These are phyloP conservation scores for Puma concolor DNA, from an alignment of 2,113 vertebrate genomes.

Conservation along the genomic window DNA sequence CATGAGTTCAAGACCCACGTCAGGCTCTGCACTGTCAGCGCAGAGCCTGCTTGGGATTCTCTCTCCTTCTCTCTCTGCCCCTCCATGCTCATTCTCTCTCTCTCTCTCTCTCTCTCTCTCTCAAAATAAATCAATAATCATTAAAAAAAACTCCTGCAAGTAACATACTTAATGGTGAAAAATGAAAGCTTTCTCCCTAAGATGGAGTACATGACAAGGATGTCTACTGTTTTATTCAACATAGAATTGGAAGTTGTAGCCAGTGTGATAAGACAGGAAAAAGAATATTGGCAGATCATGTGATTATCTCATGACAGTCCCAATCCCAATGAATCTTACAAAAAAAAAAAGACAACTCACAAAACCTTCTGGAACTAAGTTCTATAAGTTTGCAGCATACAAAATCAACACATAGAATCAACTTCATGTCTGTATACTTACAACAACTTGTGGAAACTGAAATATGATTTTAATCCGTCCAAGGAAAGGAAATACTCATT, in stretches of 20 bases:
- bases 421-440: background rate
- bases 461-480: background rate
- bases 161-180: background rate
- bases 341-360: background rate
- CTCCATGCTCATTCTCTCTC: too few species aligned
- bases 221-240: background rate
- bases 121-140: too few species aligned
- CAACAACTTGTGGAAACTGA: background rate
- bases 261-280: too few species aligned
- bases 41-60: too few species aligned
- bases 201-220: background rate
- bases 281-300: background rate
- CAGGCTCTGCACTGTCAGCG: too few species aligned
- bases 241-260: background rate
- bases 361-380: background rate
- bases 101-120: too few species aligned
- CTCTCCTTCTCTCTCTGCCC: too few species aligned
- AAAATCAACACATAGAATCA: background rate
- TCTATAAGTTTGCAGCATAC: background rate
- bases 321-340: background rate
- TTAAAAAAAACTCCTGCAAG: too few species aligned
- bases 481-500: background rate
- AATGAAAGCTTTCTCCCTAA: background rate
- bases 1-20: too few species aligned
- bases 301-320: background rate